Base-by-base conservation (phyloP, 2,888 invertebrate species). In the Vesta saturnalis region DNA sequence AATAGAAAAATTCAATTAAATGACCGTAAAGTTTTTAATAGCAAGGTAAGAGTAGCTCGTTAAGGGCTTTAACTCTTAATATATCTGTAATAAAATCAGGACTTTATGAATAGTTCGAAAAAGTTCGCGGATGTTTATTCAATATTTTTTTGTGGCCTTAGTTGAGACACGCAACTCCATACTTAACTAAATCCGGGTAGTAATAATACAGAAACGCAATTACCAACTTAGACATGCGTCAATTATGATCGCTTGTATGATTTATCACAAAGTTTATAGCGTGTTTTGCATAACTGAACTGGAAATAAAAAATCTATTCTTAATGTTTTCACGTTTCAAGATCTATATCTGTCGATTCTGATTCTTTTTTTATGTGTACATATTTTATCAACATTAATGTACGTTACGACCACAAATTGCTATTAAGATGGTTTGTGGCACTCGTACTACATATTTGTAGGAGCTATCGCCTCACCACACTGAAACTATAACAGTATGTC, bases 401-500 rank as follows among this genome's bases (percentile, higher is more conserved):
- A 46, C 21, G 43, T 14, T 30, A 61, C 61, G 35, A 57, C 54
- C 55, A 67, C 73, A 73, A 74, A 75, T 75, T 75, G 74, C 74
- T 74, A 75, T 74, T 76, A 74, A 74, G 75, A 73, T 69, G 72
- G 69, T 73, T 74, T 74, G 73, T 70, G 73, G 75, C 63, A 63
- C 61, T 63, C 71, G 73, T 71, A 70, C 64, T 72, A 72, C 73
- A 73, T 73, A 74, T 75, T 74, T 74, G 72, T 71, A 62, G 66
- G 70, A 72, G 74, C 75, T 74, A 74, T 73, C 74, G 73, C 71
- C 70, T 68, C 67, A 64, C 72, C 73, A 70, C 73, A 73, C 64
- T 68, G 72, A 69, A 73, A 73, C 74, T 73, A 75, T 77, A 77
- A 77, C 76, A 74, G 72, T 77, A 76, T 72, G 75, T 77, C 77